Base-by-base conservation (phyloP, 2,797 vertebrate genomes). In the Crenichthys baileyi region DNA sequence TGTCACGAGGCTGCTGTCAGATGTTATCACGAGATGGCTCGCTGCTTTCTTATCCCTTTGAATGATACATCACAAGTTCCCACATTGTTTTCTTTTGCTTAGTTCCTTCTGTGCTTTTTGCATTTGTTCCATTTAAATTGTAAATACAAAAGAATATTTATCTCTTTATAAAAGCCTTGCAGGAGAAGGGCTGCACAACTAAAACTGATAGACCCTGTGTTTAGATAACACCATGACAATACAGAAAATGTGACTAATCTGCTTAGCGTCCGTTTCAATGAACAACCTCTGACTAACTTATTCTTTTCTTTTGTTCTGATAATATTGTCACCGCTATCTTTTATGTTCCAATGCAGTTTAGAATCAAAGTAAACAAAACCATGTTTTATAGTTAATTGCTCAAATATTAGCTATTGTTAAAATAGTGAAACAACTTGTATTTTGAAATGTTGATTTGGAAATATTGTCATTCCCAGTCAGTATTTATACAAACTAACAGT, bases 1-100 rank as follows among this genome's bases (percentile, higher is more conserved):
- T 41, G 51, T 58, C 31, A 58, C 55, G 8, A 56, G 55, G 31
- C 72, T 58, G 72, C 72, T 73, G 72, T 73, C 72, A 73, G 53
- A 73, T 44, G 72, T 44, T 73, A 73, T 73, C 55, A 73, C 4
- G 53, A 41, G 53, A 58, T 18, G 72, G 24, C 53, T 39, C 36
- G n/a, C 31, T 73, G 53, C 72, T 58, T 73, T 58, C 72, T 44
- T 36, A 44, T 58, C 51, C 13, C 39, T n/a, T n/a, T 26, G 72
- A 73, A 73, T 56, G 51, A 39, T 56, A 0, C 31, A 41, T 73
- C 53, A 15, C 51, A 56, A 53, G 51, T 36, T 7, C 8, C 36
- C 31, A 8, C 53, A 73, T n/a, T 73, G 53, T 73, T 58, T 73
- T 41, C 53, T n/a, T 16, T 36, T 29, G 31, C 26, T 13, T 50